Conservation (phyloP, 2,888 invertebrate genomes). For the Phragmatobia fuliginosa region DNA sequence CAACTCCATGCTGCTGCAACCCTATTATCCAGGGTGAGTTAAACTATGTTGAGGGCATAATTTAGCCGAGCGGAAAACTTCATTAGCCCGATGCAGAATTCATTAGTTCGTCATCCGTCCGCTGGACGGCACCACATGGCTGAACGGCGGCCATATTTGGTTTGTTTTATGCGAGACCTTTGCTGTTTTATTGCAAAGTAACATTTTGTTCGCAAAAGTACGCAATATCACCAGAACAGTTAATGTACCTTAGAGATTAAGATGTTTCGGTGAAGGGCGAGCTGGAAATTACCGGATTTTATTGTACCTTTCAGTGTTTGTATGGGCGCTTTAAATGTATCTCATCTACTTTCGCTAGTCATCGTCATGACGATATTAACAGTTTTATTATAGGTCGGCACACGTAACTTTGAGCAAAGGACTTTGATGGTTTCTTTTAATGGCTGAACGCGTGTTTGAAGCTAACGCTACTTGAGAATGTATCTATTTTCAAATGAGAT, state of each 20-base stretch:
- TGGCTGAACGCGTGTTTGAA: neutral
- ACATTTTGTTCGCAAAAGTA: constrained; percentile 23
- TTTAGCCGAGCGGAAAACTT: constrained; percentile 38
- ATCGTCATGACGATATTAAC: neutral
- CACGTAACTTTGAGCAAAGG: neutral
- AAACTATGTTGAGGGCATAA: constrained; percentile 37
- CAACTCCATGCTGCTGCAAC: constrained; percentile 10
- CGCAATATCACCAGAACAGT: constrained; percentile 18
- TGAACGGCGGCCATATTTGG: constrained; percentile 26
- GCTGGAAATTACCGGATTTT: constrained; percentile 18
- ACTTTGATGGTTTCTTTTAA: neutral
- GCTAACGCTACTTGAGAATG: neutral
- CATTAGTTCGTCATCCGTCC: constrained; percentile 32
- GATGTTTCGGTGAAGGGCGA: constrained; percentile 10
- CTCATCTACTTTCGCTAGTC: constrained; percentile 1
- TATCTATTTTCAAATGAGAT: no score
- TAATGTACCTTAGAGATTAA: constrained; percentile 24
- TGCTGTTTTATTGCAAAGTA: constrained; percentile 39
- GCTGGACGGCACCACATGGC: constrained; percentile 25
- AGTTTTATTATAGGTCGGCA: neutral
- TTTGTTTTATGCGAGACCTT: constrained; percentile 44
- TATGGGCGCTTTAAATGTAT: neutral
- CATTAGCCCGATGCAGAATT: constrained; percentile 34
- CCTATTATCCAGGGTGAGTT: constrained; percentile 13
- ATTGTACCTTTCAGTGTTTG: constrained; percentile 8